phyloP scores from a whole-genome alignment of 2,888 invertebrate species.

The Aspidiotus destructor region DNA sequence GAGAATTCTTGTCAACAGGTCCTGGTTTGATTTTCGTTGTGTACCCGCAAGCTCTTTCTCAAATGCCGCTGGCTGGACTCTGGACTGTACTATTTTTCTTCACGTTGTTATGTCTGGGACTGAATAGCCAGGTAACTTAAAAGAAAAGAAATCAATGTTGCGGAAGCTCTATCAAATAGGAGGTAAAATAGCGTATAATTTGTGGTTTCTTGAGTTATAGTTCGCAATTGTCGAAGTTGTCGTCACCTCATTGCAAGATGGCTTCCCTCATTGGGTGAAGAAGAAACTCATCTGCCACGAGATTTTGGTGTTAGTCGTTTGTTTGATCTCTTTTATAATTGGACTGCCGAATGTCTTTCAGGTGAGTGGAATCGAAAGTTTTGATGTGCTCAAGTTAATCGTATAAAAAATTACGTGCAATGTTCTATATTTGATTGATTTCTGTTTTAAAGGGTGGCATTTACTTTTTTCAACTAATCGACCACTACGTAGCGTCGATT shows the following conservation, averaged over 20 bases:
- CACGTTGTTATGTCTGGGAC: constrained; percentile 75
- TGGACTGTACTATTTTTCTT: constrained; percentile 87
- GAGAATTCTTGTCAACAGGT: constrained; percentile 46
- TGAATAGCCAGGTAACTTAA: constrained; percentile 69
- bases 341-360: constrained; percentile 82
- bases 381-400: too few relatives aligned
- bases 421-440: background rate
- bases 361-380: too few relatives aligned
- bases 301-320: constrained; percentile 71
- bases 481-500: constrained; percentile 85
- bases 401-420: too few relatives aligned
- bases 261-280: constrained; percentile 78
- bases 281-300: constrained; percentile 75
- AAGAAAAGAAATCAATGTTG: background rate
- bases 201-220: constrained; percentile 47
- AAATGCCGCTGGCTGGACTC: constrained; percentile 82
- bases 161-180: background rate
- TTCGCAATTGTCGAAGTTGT: constrained; percentile 92
- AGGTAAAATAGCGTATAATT: constrained; percentile 23
- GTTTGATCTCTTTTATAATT: constrained; percentile 68
- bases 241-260: constrained; percentile 86
- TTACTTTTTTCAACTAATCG: constrained; percentile 83
- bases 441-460: constrained; percentile 61
- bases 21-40: constrained; percentile 85
- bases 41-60: constrained; percentile 82